A percentile compares a stretch with the other conserved stretches of the same genome.
Conservation (phyloP, 2,113 vertebrate genomes). For the Glareola pratincola region DNA sequence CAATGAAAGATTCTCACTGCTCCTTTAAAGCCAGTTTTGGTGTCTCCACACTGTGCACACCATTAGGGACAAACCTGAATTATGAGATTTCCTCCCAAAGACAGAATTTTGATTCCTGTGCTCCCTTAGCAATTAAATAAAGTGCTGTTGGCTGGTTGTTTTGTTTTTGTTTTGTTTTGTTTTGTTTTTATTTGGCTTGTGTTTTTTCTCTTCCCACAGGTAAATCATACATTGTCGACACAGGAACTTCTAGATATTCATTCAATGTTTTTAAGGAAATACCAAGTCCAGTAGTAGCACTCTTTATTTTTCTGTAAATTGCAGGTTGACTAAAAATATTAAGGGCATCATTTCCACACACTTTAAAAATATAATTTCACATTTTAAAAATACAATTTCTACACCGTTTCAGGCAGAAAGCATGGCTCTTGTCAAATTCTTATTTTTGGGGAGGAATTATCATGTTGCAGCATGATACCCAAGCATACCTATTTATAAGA, state of each 20-base stretch:
- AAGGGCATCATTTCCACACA: background rate
- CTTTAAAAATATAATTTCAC: background rate
- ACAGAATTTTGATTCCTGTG: background rate
- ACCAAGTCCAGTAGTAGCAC: background rate
- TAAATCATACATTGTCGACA: background rate
- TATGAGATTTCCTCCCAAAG: background rate
- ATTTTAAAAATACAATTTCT: background rate
- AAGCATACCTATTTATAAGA: background rate
- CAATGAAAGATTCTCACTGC: background rate
- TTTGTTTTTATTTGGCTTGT: background rate
- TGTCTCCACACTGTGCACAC: fast-evolving
- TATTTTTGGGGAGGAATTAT: background rate
- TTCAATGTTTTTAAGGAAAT: background rate
- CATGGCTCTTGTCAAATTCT: background rate
- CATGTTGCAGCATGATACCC: background rate
- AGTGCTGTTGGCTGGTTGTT: background rate
- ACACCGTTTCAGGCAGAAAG: background rate
- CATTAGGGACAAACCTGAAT: background rate
- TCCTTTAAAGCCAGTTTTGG: background rate
- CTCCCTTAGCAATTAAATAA: background rate
- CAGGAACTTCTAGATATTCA: background rate
- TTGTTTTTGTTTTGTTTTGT: no score
- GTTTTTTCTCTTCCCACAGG: background rate
- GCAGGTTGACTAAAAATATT: background rate
- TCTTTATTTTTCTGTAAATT: background rate